phyloP scores from a whole-genome alignment of 2,888 invertebrate genomes.

The Elysia crispata region DNA sequence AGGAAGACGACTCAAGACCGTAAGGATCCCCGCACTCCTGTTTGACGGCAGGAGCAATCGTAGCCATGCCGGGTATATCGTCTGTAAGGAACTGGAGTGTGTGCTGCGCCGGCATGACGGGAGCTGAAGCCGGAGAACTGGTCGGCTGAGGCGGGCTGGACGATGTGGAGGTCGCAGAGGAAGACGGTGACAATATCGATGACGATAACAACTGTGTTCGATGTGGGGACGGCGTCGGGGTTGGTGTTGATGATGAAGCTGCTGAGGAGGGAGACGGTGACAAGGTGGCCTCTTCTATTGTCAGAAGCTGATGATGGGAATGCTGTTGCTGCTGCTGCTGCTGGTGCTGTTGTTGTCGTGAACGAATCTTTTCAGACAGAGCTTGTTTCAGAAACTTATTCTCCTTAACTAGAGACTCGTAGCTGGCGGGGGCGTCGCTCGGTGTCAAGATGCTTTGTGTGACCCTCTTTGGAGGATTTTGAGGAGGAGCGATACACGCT shows the following conservation, averaged over 20 bases:
- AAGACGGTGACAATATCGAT: background rate
- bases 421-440: too few relatives aligned
- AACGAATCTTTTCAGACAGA: conserved; percentile 44
- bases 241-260: background rate
- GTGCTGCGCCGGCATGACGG: conserved; percentile 31
- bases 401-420: conserved; percentile 13
- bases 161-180: background rate
- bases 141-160: background rate
- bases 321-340: background rate
- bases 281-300: too few relatives aligned
- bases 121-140: background rate
- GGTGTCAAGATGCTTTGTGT: background rate
- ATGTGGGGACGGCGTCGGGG: background rate
- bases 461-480: background rate
- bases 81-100: conserved; percentile 25
- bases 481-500: background rate
- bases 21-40: conserved; percentile 55
- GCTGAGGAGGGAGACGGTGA: background rate
- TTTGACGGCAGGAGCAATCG: conserved; percentile 49
- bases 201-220: background rate
- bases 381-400: conserved; percentile 36
- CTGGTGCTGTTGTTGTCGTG: conserved; percentile 9
- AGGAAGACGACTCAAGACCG: conserved; percentile 23
- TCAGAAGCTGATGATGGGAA: background rate
- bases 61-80: conserved; percentile 1